phyloP scores from a whole-genome alignment of 1,140 invertebrate species.

The Pomacea maculata region DNA sequence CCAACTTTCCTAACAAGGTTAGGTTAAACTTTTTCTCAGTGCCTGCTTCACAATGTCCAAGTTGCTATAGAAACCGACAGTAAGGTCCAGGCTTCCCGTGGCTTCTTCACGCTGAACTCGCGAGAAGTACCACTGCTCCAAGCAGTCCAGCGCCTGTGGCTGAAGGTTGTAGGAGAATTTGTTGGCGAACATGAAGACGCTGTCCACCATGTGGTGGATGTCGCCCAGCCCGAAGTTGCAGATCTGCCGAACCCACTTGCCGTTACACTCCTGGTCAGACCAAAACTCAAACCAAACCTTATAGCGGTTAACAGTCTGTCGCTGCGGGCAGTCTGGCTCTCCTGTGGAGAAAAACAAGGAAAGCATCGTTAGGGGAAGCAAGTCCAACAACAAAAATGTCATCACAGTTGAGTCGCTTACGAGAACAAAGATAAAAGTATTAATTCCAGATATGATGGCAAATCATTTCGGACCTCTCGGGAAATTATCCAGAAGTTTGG shows the following conservation, averaged over 20 bases:
- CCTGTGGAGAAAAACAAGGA: neutral
- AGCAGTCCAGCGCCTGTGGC: conserved; percentile 15
- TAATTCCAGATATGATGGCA: too few species aligned
- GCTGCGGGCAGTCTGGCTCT: neutral
- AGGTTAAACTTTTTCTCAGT: neutral
- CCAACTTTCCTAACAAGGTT: too few species aligned
- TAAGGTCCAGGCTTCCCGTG: neutral
- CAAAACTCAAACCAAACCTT: conserved; percentile 46
- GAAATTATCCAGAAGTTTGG: too few species aligned
- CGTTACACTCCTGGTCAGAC: conserved; percentile 19
- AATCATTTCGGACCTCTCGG: too few species aligned
- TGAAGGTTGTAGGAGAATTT: conserved; percentile 18
- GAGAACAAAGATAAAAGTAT: too few species aligned
- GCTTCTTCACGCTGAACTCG: neutral
- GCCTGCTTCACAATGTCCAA: conserved; percentile 25
- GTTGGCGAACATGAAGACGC: conserved; percentile 22
- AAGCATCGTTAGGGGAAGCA: too few species aligned
- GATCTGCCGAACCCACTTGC: conserved; percentile 38
- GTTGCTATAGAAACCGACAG: conserved; percentile 23
- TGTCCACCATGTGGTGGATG: conserved; percentile 19
- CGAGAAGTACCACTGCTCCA: conserved; percentile 23
- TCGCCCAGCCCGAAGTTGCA: conserved; percentile 54
- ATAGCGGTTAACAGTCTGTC: conserved; percentile 32
- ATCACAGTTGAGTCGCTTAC: too few species aligned
- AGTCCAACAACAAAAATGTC: too few species aligned